These are phyloP conservation scores for Epinotia bilunana DNA, from an alignment of 2,888 invertebrate species.

Conservation along the genomic window DNA sequence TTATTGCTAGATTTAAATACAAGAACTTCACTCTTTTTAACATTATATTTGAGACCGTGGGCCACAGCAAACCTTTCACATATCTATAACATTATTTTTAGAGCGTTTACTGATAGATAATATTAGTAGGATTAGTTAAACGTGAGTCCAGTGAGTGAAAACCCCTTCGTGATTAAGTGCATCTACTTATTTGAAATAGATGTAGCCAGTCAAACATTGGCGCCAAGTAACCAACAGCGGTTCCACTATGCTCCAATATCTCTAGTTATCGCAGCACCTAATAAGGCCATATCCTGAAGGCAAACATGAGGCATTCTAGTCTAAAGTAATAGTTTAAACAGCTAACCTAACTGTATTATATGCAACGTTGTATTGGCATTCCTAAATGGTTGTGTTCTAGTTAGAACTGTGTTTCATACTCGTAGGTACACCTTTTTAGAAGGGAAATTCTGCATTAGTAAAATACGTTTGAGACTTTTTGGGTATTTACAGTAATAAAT, in stretches of 20 bases:
- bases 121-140: too few species aligned
- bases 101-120: too few species aligned
- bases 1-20: too few species aligned
- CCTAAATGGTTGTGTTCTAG: conserved; percentile 1
- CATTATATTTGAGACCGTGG: too few species aligned
- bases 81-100: too few species aligned
- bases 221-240: conserved; percentile 1
- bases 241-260: conserved; percentile 2
- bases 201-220: neutral
- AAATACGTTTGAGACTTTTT: too few species aligned
- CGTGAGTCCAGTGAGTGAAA: too few species aligned
- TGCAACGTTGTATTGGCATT: conserved; percentile 2
- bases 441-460: neutral
- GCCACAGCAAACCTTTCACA: too few species aligned
- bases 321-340: conserved; percentile 24
- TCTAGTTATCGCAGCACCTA: conserved; percentile 15
- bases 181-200: neutral
- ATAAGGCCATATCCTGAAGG: conserved; percentile 38
- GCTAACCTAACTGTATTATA: conserved; percentile 1
- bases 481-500: too few species aligned
- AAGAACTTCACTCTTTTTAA: too few species aligned
- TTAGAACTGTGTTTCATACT: neutral
- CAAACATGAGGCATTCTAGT: conserved; percentile 35
- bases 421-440: neutral
- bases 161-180: too few species aligned